Evolutionary conservation across 1,140 invertebrate species (phyloP).

Genomic region (Cotesia typhae): DNA sequence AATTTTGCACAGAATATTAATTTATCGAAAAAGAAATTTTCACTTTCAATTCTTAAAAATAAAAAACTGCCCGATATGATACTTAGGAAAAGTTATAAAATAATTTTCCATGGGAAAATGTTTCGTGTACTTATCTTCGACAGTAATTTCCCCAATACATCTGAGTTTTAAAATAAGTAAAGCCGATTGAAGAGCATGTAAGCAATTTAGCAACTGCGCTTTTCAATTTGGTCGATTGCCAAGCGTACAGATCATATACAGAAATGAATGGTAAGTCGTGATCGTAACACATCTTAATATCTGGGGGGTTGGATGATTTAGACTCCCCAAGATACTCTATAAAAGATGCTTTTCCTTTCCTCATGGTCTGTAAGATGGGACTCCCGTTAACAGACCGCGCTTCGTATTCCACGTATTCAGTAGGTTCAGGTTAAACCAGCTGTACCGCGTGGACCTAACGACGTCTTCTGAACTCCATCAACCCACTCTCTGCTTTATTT

Average conservation of each 20-base stretch:
- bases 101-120: not conserved
- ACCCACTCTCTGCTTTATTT: conserved; percentile 53
- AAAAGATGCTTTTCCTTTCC: conserved; percentile 50
- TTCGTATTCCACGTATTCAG: conserved; percentile 25
- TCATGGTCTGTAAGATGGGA: conserved; percentile 21
- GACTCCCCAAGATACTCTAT: conserved; percentile 40
- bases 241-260: conserved; percentile 45
- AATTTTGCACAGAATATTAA: too few species aligned
- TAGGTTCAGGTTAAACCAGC: conserved; percentile 46
- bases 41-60: too few species aligned
- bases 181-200: not conserved
- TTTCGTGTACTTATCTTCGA: not conserved
- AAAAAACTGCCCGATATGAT: too few species aligned
- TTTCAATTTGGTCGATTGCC: conserved; percentile 63
- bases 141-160: not conserved
- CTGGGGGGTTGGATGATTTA: conserved; percentile 54
- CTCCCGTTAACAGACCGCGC: conserved; percentile 21
- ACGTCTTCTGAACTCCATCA: conserved; percentile 64
- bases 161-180: not conserved
- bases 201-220: conserved; percentile 49
- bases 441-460: conserved; percentile 62
- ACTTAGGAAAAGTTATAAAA: too few species aligned
- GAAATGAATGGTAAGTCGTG: conserved; percentile 50
- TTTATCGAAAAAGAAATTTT: too few species aligned
- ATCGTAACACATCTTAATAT: conserved; percentile 59